Percentiles rank a stretch among this genome's conserved stretches.
Conservation (phyloP, 2,113 vertebrate genomes). For the Pollimyrus isidori region DNA sequence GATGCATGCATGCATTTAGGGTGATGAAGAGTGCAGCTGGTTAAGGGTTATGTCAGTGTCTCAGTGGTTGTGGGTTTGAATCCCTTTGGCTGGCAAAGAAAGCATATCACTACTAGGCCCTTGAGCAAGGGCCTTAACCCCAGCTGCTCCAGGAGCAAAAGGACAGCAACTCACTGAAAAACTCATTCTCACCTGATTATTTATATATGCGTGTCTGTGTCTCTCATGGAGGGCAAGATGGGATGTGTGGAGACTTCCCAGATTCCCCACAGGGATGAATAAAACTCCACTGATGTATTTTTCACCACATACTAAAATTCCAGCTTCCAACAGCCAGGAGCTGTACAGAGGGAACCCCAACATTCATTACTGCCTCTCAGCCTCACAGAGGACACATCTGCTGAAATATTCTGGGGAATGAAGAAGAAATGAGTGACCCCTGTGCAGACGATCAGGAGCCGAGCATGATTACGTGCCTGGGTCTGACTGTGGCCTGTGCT, state of each 20-base stretch:
- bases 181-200: neutral
- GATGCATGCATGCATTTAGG: neutral
- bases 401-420: neutral
- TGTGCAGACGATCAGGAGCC: neutral
- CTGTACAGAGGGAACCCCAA: neutral
- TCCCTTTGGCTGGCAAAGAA: neutral
- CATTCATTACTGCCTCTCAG: neutral
- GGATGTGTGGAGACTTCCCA: neutral
- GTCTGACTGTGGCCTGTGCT: neutral
- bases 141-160: neutral
- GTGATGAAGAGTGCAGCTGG: neutral
- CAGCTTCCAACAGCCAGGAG: neutral
- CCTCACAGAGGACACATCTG: neutral
- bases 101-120: neutral
- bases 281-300: neutral
- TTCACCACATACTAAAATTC: neutral
- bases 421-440: neutral
- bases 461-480: neutral
- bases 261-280: neutral
- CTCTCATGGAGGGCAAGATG: neutral
- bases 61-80: neutral
- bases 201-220: neutral
- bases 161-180: neutral
- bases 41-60: neutral
- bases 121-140: neutral